Percentiles rank a stretch among this genome's conserved stretches.
Conservation (phyloP, 23 tunicate species). For the Styela plicata region DNA sequence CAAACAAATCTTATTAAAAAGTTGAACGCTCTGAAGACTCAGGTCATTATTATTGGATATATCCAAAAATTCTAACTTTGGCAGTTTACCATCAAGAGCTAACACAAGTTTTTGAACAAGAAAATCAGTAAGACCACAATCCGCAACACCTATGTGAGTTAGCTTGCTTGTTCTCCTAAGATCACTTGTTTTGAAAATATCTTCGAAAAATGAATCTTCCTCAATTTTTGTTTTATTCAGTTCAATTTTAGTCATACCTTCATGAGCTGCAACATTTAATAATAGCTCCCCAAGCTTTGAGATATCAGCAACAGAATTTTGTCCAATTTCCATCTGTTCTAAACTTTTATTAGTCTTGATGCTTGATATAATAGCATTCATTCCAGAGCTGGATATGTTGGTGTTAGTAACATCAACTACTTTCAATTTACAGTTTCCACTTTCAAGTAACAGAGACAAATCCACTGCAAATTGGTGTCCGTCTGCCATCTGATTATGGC, state of each 20-base stretch:
- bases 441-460: constrained; percentile 46
- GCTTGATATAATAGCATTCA: constrained; percentile 42
- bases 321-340: constrained; percentile 28
- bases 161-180: neutral
- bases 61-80: constrained; percentile 36
- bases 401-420: constrained; percentile 47
- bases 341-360: constrained; percentile 30
- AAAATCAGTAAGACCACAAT: constrained; percentile 29
- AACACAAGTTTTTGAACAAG: constrained; percentile 15
- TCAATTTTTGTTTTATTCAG: constrained; percentile 7
- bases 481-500: constrained; percentile 51
- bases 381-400: constrained; percentile 41
- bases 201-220: neutral
- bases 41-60: constrained; percentile 54
- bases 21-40: constrained; percentile 20
- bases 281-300: constrained; percentile 29
- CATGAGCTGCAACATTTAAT: constrained; percentile 9
- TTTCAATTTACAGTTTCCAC: constrained; percentile 30
- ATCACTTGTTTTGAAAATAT: neutral
- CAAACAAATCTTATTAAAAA: constrained; percentile 20
- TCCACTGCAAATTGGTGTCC: constrained; percentile 58
- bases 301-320: constrained; percentile 25
- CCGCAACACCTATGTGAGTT: constrained; percentile 21
- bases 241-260: neutral
- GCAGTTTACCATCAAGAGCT: constrained; percentile 18